Percentiles rank a stretch among this genome's conserved stretches.
Evolutionary conservation across 2,113 vertebrate species (phyloP).

Genomic region (Microcebus murinus): DNA sequence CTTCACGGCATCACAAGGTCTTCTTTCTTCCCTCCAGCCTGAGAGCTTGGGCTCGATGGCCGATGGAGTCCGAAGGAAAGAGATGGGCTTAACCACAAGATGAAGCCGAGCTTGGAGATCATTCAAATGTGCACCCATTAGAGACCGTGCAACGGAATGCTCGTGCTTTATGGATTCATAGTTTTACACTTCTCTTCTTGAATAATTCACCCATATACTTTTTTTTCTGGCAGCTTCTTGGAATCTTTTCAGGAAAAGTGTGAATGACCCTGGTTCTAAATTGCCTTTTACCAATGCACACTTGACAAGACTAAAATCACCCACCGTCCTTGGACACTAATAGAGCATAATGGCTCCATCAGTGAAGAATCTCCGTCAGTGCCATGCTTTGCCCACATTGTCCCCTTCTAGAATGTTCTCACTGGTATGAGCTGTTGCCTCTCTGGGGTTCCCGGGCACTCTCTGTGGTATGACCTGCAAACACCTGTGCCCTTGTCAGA

Average conservation of each 20-base stretch:
- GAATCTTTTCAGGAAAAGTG: background rate
- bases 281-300: background rate
- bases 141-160: fast-evolving
- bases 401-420: background rate
- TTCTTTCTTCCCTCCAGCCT: background rate
- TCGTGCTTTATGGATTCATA: fast-evolving
- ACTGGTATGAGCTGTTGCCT: background rate
- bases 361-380: fast-evolving
- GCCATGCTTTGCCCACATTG: background rate
- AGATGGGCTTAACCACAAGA: background rate
- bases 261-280: background rate
- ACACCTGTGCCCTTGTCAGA: background rate
- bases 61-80: background rate
- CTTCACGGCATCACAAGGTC: background rate
- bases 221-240: background rate
- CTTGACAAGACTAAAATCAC: background rate
- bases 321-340: background rate
- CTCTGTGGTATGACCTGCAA: no score
- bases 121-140: fast-evolving
- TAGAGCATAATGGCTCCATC: background rate
- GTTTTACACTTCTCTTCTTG: fast-evolving
- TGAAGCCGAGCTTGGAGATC: background rate
- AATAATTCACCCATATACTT: background rate
- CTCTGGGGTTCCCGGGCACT: no score
- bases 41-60: background rate